These are phyloP conservation scores for Drosophila obscura DNA, from an alignment of 1,140 invertebrate genomes.

Conservation along the genomic window DNA sequence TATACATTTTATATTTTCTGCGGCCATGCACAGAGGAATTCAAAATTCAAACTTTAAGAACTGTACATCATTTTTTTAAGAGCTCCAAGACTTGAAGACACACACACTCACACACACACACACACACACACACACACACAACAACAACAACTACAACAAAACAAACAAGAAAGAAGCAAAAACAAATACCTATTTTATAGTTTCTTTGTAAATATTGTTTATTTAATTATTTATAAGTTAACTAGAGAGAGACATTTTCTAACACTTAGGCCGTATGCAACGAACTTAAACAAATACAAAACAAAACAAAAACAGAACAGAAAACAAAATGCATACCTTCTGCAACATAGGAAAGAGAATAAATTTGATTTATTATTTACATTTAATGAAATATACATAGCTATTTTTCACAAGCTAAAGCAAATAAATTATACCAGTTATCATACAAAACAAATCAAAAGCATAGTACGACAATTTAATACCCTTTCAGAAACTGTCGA, in stretches of 20 bases:
- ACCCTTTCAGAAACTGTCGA: too few species aligned
- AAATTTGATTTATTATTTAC: slow-evolving; percentile 72
- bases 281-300: slow-evolving; percentile 58
- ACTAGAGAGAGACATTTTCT: slow-evolving; percentile 27
- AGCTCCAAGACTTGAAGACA: slow-evolving; percentile 77
- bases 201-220: slow-evolving; percentile 74
- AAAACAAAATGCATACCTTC: not conserved
- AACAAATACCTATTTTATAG: slow-evolving; percentile 36
- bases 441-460: slow-evolving; percentile 39
- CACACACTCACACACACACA: slow-evolving; percentile 32
- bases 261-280: slow-evolving; percentile 43
- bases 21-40: slow-evolving; percentile 79
- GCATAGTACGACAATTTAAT: too few species aligned
- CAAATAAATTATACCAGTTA: slow-evolving; percentile 77
- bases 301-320: too few species aligned
- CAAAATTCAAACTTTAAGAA: slow-evolving; percentile 60
- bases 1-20: slow-evolving; percentile 41
- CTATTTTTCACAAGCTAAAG: slow-evolving; percentile 72
- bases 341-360: slow-evolving; percentile 53
- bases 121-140: too few species aligned
- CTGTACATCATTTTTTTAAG: slow-evolving; percentile 59
- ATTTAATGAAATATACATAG: slow-evolving; percentile 66
- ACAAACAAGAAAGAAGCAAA: slow-evolving; percentile 16
- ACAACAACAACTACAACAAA: slow-evolving; percentile 25
- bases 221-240: slow-evolving; percentile 69